Evolutionary conservation across 2,113 vertebrate genomes (phyloP), one percentile per base, ranked within the genome.

Genomic region (Ondatra zibethicus): DNA sequence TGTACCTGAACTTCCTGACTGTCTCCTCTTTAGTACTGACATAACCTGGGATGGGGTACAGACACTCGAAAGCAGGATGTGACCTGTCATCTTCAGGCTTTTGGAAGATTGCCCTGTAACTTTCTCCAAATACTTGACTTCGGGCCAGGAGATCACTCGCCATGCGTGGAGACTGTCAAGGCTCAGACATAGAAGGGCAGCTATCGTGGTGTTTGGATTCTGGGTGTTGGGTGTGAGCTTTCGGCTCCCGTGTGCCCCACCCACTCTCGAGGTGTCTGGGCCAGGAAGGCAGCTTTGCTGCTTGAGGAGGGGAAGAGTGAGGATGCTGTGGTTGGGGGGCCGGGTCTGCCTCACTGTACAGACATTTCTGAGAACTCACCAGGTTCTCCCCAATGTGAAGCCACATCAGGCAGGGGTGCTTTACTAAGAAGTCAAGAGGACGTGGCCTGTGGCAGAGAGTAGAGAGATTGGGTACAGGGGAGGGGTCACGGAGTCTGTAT

Each of bases 291-390:
- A 39, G 42, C 42, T 86, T 92, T 58, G 12, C 45, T 70, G 58
- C 13, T 8, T 14, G 23, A 89, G 78, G 39, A 4, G 19, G 17
- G 47, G 23, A 36, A 45, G 63, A 21, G 39, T 25, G 39, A 72
- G 93, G 84, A 72, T 84, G 86, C 90, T 97, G 98, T 61, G 97
- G 97, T 97, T 93, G 97, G 96, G 94, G 98, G 95, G 91, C 82
- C 0, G 66, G 52, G 96, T 89, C 81, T 1, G 0, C 1, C 29
- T 98, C 95, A 81, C 76, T 97, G 97, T 97, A 95, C 97, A 98
- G 97, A 97, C 42, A 19, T 89, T 98, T 99, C 98, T 97, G 94
- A 98, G 98, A 99, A 99, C 75, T 98, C 88, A 85, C 55, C 82
- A 92, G 91, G 96, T 96, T 97, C 91, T 93, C 97, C 96, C 95